These are phyloP conservation scores for Leptonema lineaticorne DNA, from an alignment of 1,140 invertebrate species.

Conservation along the genomic window DNA sequence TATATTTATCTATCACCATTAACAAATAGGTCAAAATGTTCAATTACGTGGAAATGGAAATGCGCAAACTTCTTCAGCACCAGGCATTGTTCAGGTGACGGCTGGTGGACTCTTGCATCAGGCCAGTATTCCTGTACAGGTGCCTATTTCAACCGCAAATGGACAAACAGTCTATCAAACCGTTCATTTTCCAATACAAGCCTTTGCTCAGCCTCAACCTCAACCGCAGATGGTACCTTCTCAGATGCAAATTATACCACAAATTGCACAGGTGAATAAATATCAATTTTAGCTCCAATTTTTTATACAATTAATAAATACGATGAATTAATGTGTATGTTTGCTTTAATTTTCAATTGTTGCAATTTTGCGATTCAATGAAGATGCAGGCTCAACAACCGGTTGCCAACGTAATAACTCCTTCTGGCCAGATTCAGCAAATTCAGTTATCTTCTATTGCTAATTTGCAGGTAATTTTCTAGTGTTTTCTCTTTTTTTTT, in stretches of 20 bases:
- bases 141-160: slow-evolving; percentile 84
- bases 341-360: slow-evolving; percentile 24
- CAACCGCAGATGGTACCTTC: slow-evolving; percentile 52
- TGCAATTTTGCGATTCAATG: slow-evolving; percentile 14
- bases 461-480: slow-evolving; percentile 54
- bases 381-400: slow-evolving; percentile 63
- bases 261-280: slow-evolving; percentile 62
- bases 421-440: slow-evolving; percentile 84
- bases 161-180: slow-evolving; percentile 94
- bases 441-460: slow-evolving; percentile 72
- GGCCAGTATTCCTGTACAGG: slow-evolving; percentile 88
- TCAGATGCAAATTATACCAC: slow-evolving; percentile 74
- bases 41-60: slow-evolving; percentile 37
- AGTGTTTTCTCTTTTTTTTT: too few relatives aligned
- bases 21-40: slow-evolving; percentile 35
- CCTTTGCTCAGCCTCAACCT: slow-evolving; percentile 62
- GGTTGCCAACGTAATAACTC: slow-evolving; percentile 83
- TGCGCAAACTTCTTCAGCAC: slow-evolving; percentile 62
- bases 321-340: background rate
- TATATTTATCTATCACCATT: background rate
- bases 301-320: background rate
- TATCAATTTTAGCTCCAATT: background rate
- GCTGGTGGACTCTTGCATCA: slow-evolving; percentile 57
- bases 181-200: slow-evolving; percentile 85
- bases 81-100: slow-evolving; percentile 73